Conservation (phyloP, 2,888 invertebrate species). For the Urechis unicinctus region DNA sequence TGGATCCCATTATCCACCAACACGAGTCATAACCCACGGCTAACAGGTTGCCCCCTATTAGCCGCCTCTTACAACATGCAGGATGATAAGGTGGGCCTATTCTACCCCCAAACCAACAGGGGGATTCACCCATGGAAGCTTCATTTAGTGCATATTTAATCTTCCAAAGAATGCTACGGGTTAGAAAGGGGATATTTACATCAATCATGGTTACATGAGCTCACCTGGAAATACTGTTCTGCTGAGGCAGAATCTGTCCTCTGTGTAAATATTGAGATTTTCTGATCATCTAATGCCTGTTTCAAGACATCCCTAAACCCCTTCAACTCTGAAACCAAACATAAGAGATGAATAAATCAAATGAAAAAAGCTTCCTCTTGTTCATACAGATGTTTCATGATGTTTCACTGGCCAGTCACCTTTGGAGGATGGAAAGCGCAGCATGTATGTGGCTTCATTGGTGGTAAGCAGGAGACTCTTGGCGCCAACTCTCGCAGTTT, state of each 20-base stretch:
- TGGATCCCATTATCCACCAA: too few relatives aligned
- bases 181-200: neutral
- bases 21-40: too few relatives aligned
- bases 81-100: too few relatives aligned
- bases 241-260: constrained; percentile 97
- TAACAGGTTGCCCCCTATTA: too few relatives aligned
- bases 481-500: constrained; percentile 55
- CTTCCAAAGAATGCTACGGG: neutral
- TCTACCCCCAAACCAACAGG: too few relatives aligned
- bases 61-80: too few relatives aligned
- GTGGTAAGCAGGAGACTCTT: constrained; percentile 67
- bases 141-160: too few relatives aligned
- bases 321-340: constrained; percentile 59
- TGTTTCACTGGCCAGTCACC: constrained; percentile 2
- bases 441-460: constrained; percentile 67
- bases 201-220: neutral
- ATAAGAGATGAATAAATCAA: neutral
- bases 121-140: too few relatives aligned
- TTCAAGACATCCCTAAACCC: constrained; percentile 69
- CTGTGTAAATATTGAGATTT: constrained; percentile 78
- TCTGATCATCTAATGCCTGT: constrained; percentile 56
- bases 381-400: too few relatives aligned
- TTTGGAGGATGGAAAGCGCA: constrained; percentile 56
- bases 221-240: constrained; percentile 89
- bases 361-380: neutral